Conservation (phyloP, 1,140 invertebrate genomes). For the Olivierus martensii region DNA sequence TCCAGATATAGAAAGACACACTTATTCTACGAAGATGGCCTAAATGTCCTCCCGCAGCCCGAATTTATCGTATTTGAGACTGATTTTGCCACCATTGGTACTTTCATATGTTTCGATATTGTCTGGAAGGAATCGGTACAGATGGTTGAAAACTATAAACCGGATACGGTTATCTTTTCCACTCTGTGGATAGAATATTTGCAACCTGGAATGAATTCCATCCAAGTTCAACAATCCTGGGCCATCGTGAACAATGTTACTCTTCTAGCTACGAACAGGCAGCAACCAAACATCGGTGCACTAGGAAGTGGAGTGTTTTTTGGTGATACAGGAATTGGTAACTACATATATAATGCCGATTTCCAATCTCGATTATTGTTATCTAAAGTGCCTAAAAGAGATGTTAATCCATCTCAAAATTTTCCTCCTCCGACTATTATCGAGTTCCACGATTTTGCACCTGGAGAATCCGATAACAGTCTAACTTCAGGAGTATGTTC, state of each 20-base stretch:
- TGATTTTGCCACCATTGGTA: slow-evolving; percentile 45
- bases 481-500: slow-evolving; percentile 3
- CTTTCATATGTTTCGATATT: slow-evolving; percentile 60
- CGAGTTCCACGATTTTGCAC: background rate
- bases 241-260: slow-evolving; percentile 39
- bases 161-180: slow-evolving; percentile 54
- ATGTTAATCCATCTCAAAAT: background rate
- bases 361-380: slow-evolving; percentile 5
- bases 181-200: slow-evolving; percentile 56
- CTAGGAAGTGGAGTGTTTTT: slow-evolving; percentile 17
- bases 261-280: slow-evolving; percentile 41
- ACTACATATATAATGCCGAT: slow-evolving; percentile 4
- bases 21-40: slow-evolving; percentile 42
- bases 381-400: slow-evolving; percentile 1
- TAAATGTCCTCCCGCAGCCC: slow-evolving; percentile 37
- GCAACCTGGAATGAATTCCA: slow-evolving; percentile 42
- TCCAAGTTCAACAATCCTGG: slow-evolving; percentile 39
- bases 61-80: slow-evolving; percentile 44
- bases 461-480: background rate
- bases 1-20: slow-evolving; percentile 63
- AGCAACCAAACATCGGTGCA: slow-evolving; percentile 25
- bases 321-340: background rate
- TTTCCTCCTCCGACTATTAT: background rate
- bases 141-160: slow-evolving; percentile 32
- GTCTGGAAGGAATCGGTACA: slow-evolving; percentile 40